These are phyloP conservation scores for Takifugu bimaculatus DNA, from an alignment of 2,113 vertebrate genomes.

Conservation along the genomic window DNA sequence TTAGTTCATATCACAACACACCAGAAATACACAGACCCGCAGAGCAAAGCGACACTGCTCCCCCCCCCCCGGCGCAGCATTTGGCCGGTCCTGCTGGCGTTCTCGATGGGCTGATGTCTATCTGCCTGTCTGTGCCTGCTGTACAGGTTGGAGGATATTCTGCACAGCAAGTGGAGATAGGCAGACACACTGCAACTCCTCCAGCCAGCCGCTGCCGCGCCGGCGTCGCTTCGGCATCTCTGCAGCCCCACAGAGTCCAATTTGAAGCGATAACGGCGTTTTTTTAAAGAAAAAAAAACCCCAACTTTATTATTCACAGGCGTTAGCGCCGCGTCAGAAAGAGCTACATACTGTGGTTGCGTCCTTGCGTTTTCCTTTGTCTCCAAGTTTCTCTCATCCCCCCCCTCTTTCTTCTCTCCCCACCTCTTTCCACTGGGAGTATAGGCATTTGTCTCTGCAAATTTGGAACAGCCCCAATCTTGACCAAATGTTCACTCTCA, in stretches of 20 bases:
- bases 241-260: not conserved
- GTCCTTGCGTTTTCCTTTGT: conserved; percentile 35
- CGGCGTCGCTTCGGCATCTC: conserved; percentile 33
- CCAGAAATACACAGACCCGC: not conserved
- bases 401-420: conserved; percentile 20
- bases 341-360: conserved; percentile 9
- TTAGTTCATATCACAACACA: conserved; percentile 5
- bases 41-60: not conserved
- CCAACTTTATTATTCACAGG: not conserved
- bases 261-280: not conserved
- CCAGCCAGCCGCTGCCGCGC: conserved; percentile 79
- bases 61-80: conserved; percentile 10
- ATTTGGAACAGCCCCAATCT: conserved; percentile 59
- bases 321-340: not conserved
- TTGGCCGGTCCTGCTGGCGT: conserved; percentile 31
- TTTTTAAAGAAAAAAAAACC: no score
- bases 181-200: conserved; percentile 99
- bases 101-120: conserved; percentile 90
- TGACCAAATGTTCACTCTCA: conserved; percentile 56
- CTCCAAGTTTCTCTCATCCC: conserved; percentile 21
- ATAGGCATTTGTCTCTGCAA: conserved; percentile 55
- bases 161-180: conserved; percentile 99
- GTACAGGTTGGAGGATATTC: conserved; percentile 99
- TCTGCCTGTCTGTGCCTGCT: conserved; percentile 99
- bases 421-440: conserved; percentile 52